Base-by-base conservation (phyloP, 2,113 vertebrate species). In the Panthera leo region DNA sequence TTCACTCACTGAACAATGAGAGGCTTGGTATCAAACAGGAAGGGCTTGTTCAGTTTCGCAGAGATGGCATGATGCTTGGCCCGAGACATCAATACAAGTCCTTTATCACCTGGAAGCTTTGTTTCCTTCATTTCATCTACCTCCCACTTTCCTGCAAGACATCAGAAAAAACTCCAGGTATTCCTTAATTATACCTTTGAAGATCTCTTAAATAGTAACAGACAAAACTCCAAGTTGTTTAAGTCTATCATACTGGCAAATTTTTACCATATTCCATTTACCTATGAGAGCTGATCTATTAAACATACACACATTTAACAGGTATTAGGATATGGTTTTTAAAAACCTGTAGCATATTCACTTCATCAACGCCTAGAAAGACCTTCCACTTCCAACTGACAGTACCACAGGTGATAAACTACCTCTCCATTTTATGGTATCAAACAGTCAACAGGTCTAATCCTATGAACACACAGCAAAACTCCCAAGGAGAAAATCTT, bases 1-100 rank as follows among this genome's bases (percentile, higher is more conserved):
- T 65, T 96, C 70, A 99, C 99, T 99, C 99, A 99, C 99, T 99
- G 99, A 97, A 99, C 67, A 97, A 99, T 99, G 94, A 99, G 99
- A 3, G 99, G 99, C 79, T 99, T 99, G 97, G 98, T 99, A 98
- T 99, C 99, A 34, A 99, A 99, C 87, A 99, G 96, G 98, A 99
- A 99, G 29, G 99, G 99, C 97, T 99, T 99, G 89, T 99, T 99
- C 91, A 99, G 98, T 89, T 98, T 99, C 71, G 99, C 99, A 0
- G 99, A 99, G 98, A 99, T 99, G 97, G 99, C 99, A 93, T 99
- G 99, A 98, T 99, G 99, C 94, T 99, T 99, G 95, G 99, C 99
- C 82, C 99, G 99, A 34, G 99, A 99, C 97, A 99, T 98, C 96
- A 99, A 96, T 0, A 99, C 99, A 94, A 99, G 99, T 34, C 99